Conservation (phyloP, 2,113 vertebrate genomes). For the Pangasianodon gigas region DNA sequence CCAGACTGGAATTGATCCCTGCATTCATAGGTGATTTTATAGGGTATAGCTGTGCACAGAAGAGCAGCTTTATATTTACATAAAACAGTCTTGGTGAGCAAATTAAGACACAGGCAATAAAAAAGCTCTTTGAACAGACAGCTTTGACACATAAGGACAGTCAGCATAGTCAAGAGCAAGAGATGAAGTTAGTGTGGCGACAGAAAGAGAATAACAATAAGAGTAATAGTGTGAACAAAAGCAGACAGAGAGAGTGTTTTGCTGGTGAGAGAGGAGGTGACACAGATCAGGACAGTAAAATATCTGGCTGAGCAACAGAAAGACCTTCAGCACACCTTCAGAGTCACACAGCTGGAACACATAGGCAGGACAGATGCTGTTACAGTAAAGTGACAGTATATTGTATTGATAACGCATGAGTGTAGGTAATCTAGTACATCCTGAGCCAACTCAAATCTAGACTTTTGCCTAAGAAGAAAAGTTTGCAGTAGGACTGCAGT, state of each 20-base stretch:
- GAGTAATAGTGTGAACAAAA: background rate
- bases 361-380: background rate
- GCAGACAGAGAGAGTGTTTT: background rate
- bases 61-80: background rate
- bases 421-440: background rate
- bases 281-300: background rate
- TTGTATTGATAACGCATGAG: background rate
- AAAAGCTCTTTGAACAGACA: background rate
- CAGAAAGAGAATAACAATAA: background rate
- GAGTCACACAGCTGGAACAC: background rate
- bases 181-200: background rate
- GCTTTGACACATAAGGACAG: background rate
- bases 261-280: background rate
- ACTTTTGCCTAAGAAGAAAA: background rate
- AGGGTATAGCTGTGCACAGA: background rate
- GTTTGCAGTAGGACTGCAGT: background rate
- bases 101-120: background rate
- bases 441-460: background rate
- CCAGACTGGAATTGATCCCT: background rate
- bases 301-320: background rate
- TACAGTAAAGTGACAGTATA: background rate
- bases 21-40: background rate
- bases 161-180: background rate
- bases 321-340: background rate
- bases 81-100: background rate